Conservation (phyloP, 2,888 invertebrate genomes). For the Liodrosophila aerea region DNA sequence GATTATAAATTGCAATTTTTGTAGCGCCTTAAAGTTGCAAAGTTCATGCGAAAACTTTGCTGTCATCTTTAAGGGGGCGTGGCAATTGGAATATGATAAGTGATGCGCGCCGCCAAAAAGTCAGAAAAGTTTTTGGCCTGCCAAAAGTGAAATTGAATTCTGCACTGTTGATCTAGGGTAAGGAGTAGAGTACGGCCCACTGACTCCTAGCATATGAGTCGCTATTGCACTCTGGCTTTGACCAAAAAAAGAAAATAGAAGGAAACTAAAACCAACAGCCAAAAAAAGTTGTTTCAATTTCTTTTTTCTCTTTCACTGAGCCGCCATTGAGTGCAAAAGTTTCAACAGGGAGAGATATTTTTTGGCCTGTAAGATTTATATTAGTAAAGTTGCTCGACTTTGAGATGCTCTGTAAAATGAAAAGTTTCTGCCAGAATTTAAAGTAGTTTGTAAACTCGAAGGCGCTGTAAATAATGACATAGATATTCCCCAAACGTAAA, state of each 20-base stretch:
- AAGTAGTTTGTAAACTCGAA: constrained; percentile 6
- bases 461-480: too few relatives aligned
- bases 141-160: constrained; percentile 75
- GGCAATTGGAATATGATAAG: constrained; percentile 67
- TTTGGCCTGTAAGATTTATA: too few relatives aligned
- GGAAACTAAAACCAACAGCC: constrained; percentile 55
- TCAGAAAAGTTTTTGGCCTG: constrained; percentile 38
- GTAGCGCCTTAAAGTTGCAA: constrained; percentile 39
- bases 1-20: constrained; percentile 25
- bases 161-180: constrained; percentile 64
- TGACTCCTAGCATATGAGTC: constrained; percentile 20
- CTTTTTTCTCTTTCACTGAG: constrained; percentile 14
- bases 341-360: constrained; percentile 33
- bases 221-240: constrained; percentile 12
- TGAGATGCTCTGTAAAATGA: constrained; percentile 19
- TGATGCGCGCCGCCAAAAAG: constrained; percentile 40
- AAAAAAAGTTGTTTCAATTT: constrained; percentile 53
- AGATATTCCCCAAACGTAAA: too few relatives aligned
- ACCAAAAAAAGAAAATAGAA: constrained; percentile 20
- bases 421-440: constrained; percentile 34
- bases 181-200: too few relatives aligned
- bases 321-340: constrained; percentile 57
- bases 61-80: constrained; percentile 20
- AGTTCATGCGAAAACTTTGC: constrained; percentile 33
- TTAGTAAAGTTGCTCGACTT: not conserved